These are phyloP conservation scores for Sylvia borin DNA, from an alignment of 2,797 vertebrate species.

Conservation along the genomic window DNA sequence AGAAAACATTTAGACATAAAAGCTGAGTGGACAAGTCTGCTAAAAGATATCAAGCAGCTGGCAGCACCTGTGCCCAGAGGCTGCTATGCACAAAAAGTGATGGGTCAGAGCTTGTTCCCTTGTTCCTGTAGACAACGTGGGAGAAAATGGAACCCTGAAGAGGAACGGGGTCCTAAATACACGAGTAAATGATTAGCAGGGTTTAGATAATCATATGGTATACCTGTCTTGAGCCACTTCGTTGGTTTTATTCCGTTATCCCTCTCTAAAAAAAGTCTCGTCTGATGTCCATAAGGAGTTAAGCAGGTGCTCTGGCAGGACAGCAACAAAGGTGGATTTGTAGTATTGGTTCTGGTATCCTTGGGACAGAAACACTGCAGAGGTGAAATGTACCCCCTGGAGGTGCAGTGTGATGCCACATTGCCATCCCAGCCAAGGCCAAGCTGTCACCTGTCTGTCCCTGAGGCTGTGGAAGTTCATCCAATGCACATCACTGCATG, in stretches of 20 bases:
- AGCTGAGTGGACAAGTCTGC: neutral
- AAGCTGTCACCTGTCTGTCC: neutral
- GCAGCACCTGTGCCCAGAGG: neutral
- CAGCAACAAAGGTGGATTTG: neutral
- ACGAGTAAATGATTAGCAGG: neutral
- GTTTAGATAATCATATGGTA: neutral
- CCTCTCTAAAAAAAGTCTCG: neutral
- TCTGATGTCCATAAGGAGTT: neutral
- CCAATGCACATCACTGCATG: neutral
- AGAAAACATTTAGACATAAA: conserved; percentile 19
- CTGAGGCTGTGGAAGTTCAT: neutral
- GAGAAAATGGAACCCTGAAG: neutral
- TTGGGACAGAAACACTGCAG: neutral
- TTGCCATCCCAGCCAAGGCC: accelerated
- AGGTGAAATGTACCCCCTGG: neutral
- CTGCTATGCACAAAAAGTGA: neutral
- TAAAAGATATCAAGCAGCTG: neutral
- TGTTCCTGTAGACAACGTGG: neutral
- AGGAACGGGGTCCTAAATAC: neutral
- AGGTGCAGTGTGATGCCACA: neutral
- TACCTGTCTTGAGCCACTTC: neutral
- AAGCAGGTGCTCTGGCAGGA: neutral
- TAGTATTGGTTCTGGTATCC: neutral
- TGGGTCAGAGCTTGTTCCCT: neutral
- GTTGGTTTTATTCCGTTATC: neutral